These are phyloP conservation scores for Halisarca cf. caerulea DNA, from an alignment of 37 sponge, comb jelly and placozoan species.

Conservation along the genomic window DNA sequence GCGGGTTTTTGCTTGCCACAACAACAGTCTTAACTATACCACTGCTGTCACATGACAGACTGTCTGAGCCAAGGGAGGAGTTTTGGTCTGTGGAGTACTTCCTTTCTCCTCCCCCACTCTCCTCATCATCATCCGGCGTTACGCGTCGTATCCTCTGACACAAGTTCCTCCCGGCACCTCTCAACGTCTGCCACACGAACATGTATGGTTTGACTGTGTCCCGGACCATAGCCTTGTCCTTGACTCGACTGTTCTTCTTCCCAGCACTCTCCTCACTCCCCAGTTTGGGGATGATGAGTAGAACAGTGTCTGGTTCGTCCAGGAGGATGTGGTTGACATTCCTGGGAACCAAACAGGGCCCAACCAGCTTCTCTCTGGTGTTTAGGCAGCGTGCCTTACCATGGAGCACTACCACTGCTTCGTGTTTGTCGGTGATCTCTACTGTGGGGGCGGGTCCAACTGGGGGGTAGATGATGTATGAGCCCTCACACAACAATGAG, in stretches of 20 bases:
- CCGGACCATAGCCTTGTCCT: conserved; percentile 2
- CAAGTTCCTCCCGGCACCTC: neutral
- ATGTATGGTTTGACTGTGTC: conserved; percentile 22
- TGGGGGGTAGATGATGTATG: conserved; percentile 45
- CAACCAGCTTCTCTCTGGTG: conserved; percentile 48
- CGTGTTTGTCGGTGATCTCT: conserved; percentile 48
- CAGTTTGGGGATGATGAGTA: conserved; percentile 10
- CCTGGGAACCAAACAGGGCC: conserved; percentile 59
- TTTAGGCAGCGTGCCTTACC: conserved; percentile 53
- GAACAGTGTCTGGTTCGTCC: conserved; percentile 12
- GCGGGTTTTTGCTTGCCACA: too few relatives aligned
- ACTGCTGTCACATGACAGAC: neutral
- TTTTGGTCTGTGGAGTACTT: neutral
- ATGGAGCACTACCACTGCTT: conserved; percentile 46
- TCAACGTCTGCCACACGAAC: neutral
- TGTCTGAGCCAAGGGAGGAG: neutral
- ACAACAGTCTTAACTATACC: too few relatives aligned
- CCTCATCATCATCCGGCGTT: neutral
- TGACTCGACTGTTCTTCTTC: conserved; percentile 15
- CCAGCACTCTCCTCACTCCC: conserved; percentile 10
- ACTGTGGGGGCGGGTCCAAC: conserved; percentile 27
- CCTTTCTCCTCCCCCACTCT: neutral
- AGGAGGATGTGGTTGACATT: conserved; percentile 33
- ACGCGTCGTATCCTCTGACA: too few relatives aligned
- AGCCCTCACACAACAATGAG: conserved; percentile 45